Evolutionary conservation across 2,113 vertebrate genomes (phyloP).

Genomic region (Hippocampus mohnikei): DNA sequence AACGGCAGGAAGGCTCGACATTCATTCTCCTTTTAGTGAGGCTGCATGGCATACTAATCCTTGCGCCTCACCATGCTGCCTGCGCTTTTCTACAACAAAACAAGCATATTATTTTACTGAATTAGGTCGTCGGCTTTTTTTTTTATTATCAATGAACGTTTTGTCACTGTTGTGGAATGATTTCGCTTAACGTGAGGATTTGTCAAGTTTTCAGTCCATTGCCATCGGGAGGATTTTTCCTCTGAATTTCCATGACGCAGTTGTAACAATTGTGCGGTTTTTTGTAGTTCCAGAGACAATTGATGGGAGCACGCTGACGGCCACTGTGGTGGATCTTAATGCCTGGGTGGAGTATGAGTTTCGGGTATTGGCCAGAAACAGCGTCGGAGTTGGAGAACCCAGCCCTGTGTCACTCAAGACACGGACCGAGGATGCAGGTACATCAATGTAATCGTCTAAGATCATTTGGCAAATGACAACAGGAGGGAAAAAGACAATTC

Average conservation of each 20-base stretch:
- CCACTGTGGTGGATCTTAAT: slow-evolving; percentile 86
- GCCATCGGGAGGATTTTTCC: neutral
- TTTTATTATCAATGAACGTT: neutral
- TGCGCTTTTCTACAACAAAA: neutral
- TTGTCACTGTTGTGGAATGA: neutral
- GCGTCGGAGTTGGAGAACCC: slow-evolving; percentile 87
- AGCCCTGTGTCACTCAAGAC: slow-evolving; percentile 88
- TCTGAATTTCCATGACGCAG: neutral
- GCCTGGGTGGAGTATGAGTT: slow-evolving; percentile 96
- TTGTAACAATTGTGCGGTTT: neutral
- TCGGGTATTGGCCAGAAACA: slow-evolving; percentile 85
- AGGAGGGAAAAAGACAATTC: neutral
- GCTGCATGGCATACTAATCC: neutral
- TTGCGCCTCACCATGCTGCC: neutral
- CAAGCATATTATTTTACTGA: neutral
- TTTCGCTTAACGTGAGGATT: too few relatives aligned
- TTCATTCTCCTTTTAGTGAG: neutral
- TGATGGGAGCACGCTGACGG: slow-evolving; percentile 79
- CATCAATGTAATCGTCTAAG: slow-evolving; percentile 3
- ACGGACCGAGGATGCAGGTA: slow-evolving; percentile 92
- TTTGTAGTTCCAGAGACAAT: slow-evolving; percentile 82
- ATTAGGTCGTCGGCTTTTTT: neutral
- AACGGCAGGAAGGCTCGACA: too few relatives aligned
- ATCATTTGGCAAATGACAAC: neutral
- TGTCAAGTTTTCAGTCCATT: neutral